Evolutionary conservation across 2,113 vertebrate genomes (phyloP).

Genomic region (Murina feae): DNA sequence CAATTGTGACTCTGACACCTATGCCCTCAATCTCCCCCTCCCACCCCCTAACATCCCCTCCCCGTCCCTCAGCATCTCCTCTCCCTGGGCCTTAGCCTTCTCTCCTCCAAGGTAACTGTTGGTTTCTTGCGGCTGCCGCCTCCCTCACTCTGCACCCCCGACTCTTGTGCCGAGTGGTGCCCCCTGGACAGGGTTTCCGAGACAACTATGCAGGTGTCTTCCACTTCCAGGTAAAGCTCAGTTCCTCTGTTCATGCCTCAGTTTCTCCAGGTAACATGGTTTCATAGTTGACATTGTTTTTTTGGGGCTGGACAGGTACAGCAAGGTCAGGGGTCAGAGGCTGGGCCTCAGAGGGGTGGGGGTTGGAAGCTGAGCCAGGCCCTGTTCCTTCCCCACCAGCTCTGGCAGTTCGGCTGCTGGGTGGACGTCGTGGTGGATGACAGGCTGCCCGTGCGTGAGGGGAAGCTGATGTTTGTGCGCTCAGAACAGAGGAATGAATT

Average conservation of each 20-base stretch:
- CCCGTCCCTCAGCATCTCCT: no score
- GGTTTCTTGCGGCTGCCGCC: constrained; percentile 72
- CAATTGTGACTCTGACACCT: neutral
- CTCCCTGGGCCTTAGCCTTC: neutral
- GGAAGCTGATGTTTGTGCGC: constrained; percentile 79
- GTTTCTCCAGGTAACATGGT: neutral
- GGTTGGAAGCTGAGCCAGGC: accelerated
- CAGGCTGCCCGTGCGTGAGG: constrained; percentile 71
- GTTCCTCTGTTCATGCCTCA: neutral
- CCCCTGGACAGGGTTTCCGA: constrained; percentile 68
- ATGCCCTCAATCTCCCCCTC: neutral
- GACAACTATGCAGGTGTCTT: constrained; percentile 74
- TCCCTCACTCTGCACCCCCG: constrained; percentile 74
- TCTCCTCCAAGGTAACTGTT: constrained; percentile 73
- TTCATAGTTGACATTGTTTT: neutral
- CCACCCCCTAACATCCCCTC: accelerated
- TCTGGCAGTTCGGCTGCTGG: constrained; percentile 83
- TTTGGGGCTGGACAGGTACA: neutral
- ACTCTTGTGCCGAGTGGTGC: constrained; percentile 68
- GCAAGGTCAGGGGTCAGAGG: neutral
- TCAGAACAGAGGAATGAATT: constrained; percentile 76
- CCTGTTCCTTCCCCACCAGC: constrained; percentile 42
- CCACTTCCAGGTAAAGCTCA: constrained; percentile 75
- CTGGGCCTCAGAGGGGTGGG: neutral
- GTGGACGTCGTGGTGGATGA: constrained; percentile 82